These are phyloP conservation scores for Helicolenus hilgendorfi DNA, from an alignment of 2,797 vertebrate species.

Conservation along the genomic window DNA sequence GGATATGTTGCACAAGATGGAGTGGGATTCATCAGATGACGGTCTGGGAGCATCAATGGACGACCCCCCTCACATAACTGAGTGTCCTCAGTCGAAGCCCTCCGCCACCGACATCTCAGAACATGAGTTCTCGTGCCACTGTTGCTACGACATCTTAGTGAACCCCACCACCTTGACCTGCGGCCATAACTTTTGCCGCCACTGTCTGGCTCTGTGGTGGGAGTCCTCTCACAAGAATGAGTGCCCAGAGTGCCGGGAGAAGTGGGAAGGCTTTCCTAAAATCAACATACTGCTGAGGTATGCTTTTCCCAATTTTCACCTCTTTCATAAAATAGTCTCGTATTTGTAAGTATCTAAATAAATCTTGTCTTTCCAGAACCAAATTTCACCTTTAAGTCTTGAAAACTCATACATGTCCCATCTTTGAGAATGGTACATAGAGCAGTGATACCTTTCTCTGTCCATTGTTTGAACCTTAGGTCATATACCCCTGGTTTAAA, in stretches of 20 bases:
- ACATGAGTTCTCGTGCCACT: constrained; percentile 95
- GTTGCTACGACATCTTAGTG: constrained; percentile 96
- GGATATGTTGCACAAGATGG: constrained; percentile 83
- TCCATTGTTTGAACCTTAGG: too few species aligned
- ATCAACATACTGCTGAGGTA: constrained; percentile 97
- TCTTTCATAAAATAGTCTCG: too few species aligned
- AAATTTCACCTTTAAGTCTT: too few species aligned
- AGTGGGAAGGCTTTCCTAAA: constrained; percentile 97
- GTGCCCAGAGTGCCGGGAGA: constrained; percentile 96
- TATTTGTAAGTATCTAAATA: too few species aligned
- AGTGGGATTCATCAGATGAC: constrained; percentile 72
- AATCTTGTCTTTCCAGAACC: too few species aligned
- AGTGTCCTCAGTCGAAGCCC: constrained; percentile 6
- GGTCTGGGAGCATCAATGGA: constrained; percentile 22
- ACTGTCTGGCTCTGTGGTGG: constrained; percentile 97
- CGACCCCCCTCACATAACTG: neutral
- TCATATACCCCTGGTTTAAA: too few species aligned
- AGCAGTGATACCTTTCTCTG: too few species aligned
- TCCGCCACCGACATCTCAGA: constrained; percentile 85
- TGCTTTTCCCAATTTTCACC: constrained; percentile 15
- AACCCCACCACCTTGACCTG: constrained; percentile 97
- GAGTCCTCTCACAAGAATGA: constrained; percentile 93
- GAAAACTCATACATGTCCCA: too few species aligned
- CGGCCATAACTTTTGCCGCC: constrained; percentile 97
- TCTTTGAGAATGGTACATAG: too few species aligned